phyloP scores from a whole-genome alignment of 2,888 invertebrate species.

The Polylopha cassiicola region DNA sequence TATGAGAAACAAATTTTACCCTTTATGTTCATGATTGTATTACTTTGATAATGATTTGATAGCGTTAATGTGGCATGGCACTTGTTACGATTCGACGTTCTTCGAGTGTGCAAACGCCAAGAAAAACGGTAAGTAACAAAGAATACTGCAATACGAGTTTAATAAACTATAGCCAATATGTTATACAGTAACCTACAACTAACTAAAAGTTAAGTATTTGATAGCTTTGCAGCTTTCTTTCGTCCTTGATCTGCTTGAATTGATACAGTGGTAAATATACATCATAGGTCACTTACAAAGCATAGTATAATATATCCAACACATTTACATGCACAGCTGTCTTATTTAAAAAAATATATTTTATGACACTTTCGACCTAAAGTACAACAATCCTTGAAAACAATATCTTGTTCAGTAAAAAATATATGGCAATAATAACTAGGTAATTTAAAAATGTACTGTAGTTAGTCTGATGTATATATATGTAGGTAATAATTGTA shows the following conservation, averaged over 20 bases:
- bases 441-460: no score
- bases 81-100: constrained; percentile 74
- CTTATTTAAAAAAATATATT: no score
- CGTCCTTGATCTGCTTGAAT: constrained; percentile 22
- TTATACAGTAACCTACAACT: constrained; percentile 15
- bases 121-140: constrained; percentile 65
- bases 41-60: constrained; percentile 65
- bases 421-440: no score
- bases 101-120: constrained; percentile 72
- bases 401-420: no score
- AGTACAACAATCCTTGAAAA: no score
- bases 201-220: constrained; percentile 19
- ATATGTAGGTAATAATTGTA: no score
- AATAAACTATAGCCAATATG: constrained; percentile 9
- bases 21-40: constrained; percentile 68
- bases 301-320: no score
- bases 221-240: constrained; percentile 27
- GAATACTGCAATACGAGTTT: constrained; percentile 25
- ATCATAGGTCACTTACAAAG: no score
- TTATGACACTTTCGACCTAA: no score
- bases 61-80: constrained; percentile 73
- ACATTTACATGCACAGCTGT: no score
- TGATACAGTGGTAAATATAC: constrained; percentile 1
- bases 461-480: no score
- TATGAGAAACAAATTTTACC: constrained; percentile 59